These are phyloP conservation scores for Cepaea hortensis DNA, from an alignment of 2,888 invertebrate genomes.

Conservation along the genomic window DNA sequence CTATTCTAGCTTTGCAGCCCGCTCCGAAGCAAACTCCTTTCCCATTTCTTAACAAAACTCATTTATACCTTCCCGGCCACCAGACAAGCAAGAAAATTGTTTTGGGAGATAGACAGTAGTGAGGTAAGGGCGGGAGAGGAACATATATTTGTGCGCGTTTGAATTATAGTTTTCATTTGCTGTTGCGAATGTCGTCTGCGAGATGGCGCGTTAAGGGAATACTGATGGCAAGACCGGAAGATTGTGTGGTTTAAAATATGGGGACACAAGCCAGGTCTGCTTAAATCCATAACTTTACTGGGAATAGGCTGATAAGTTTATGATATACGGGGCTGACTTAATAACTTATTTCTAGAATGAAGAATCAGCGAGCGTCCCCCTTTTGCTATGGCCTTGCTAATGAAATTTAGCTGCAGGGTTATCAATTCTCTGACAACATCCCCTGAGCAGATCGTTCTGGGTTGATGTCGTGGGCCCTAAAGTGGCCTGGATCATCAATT, in stretches of 20 bases:
- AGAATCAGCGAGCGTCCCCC: not conserved
- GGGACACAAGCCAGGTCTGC: not conserved
- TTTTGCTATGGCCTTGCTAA: conserved; percentile 14
- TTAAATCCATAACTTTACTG: not conserved
- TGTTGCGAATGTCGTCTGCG: too few relatives aligned
- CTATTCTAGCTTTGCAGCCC: too few relatives aligned
- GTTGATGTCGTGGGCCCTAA: conserved; percentile 16
- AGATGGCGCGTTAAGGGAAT: not conserved
- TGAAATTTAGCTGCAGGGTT: conserved; percentile 28
- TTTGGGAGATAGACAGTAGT: too few relatives aligned
- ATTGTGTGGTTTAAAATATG: not conserved
- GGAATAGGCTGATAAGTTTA: not conserved
- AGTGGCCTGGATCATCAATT: conserved; percentile 28
- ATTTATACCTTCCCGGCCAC: too few relatives aligned
- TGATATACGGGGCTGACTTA: conserved; percentile 15
- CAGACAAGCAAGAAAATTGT: too few relatives aligned
- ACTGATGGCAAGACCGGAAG: not conserved
- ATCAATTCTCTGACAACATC: conserved; percentile 29
- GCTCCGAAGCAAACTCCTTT: too few relatives aligned
- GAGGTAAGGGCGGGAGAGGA: too few relatives aligned
- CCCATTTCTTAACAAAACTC: too few relatives aligned
- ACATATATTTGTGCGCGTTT: too few relatives aligned
- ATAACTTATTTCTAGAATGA: conserved; percentile 27
- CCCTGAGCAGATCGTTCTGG: not conserved
- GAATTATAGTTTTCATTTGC: too few relatives aligned